Evolutionary conservation across 2,113 vertebrate species (phyloP).

Genomic region (Naja naja): DNA sequence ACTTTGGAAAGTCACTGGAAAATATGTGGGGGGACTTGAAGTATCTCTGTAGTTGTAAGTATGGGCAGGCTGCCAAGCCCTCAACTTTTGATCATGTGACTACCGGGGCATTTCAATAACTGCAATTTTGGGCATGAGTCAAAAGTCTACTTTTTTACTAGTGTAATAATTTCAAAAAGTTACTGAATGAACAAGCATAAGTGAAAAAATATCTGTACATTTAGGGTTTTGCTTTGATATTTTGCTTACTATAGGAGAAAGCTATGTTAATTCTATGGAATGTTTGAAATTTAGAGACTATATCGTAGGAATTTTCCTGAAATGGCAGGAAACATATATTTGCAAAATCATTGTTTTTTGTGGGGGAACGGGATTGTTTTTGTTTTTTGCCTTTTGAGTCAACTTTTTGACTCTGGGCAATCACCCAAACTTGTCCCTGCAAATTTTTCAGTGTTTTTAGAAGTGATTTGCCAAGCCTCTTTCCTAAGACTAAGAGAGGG

Average conservation of each 20-base stretch:
- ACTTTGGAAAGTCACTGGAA: neutral
- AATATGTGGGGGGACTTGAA: neutral
- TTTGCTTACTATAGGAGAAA: neutral
- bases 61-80: neutral
- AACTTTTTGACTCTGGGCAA: neutral
- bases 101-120: neutral
- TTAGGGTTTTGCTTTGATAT: neutral
- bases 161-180: neutral
- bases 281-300: neutral
- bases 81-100: neutral
- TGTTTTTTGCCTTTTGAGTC: neutral
- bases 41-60: neutral
- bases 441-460: neutral
- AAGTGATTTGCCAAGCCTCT: neutral
- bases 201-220: neutral
- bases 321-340: neutral
- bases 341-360: neutral
- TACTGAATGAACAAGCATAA: neutral
- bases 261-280: neutral
- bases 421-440: neutral
- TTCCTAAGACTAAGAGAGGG: neutral
- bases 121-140: neutral
- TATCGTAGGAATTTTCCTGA: neutral
- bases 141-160: neutral
- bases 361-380: accelerated